Evolutionary conservation across 1,140 invertebrate species (phyloP).

Genomic region (Drosophila oshimai): DNA sequence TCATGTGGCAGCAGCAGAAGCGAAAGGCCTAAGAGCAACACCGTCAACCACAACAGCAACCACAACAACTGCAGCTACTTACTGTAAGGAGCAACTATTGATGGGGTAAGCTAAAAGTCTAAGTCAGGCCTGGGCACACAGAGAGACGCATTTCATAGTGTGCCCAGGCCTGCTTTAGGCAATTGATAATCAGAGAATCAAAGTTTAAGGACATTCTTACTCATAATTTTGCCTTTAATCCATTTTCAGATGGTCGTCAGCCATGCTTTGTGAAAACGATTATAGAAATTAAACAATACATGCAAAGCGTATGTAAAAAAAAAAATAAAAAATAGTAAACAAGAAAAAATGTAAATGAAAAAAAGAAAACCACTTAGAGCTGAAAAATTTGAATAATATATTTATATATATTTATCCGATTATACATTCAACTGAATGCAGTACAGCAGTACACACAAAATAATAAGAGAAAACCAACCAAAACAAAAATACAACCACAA

Average conservation of each 20-base stretch:
- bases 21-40: constrained; percentile 56
- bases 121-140: not conserved
- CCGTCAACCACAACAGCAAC: constrained; percentile 25
- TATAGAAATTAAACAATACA: constrained; percentile 40
- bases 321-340: constrained; percentile 57
- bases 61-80: constrained; percentile 31
- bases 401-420: constrained; percentile 57
- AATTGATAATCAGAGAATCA: too few species aligned
- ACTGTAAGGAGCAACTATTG: constrained; percentile 51
- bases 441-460: constrained; percentile 54
- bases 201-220: not conserved
- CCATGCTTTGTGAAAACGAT: constrained; percentile 37
- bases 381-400: constrained; percentile 67
- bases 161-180: too few species aligned
- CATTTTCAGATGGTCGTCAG: constrained; percentile 65
- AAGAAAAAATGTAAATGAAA: constrained; percentile 43
- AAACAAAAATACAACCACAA: constrained; percentile 34
- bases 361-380: constrained; percentile 62
- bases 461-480: constrained; percentile 37
- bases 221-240: constrained; percentile 1
- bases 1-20: constrained; percentile 70
- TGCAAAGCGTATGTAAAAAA: constrained; percentile 33
- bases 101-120: constrained; percentile 44
- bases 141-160: not conserved
- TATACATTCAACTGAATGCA: constrained; percentile 59